phyloP scores from a whole-genome alignment of 2,113 vertebrate species.

The Ramphastos sulfuratus region DNA sequence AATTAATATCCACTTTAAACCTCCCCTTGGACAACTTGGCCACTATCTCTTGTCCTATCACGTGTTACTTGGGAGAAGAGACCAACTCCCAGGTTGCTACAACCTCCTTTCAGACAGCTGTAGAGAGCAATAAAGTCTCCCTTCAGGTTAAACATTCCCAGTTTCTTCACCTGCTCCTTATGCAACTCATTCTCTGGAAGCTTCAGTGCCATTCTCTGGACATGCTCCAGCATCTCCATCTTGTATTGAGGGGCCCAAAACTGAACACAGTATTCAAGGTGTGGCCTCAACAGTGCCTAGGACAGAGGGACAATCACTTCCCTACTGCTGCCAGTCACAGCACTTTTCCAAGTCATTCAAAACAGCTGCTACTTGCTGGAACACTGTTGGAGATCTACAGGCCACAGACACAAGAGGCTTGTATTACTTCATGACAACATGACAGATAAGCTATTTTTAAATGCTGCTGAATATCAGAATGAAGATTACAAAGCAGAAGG shows the following conservation, averaged over 20 bases:
- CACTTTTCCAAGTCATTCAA: neutral
- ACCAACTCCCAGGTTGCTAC: too few species aligned
- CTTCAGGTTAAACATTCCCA: too few species aligned
- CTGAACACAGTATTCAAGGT: neutral
- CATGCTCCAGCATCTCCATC: neutral
- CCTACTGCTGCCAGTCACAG: neutral
- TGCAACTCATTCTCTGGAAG: too few species aligned
- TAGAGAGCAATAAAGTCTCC: too few species aligned
- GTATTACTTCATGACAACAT: neutral
- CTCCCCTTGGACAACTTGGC: too few species aligned
- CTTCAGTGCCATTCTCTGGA: neutral
- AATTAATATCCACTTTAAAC: too few species aligned
- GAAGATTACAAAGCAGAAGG: neutral
- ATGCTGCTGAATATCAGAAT: neutral
- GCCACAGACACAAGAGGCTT: neutral
- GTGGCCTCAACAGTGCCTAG: neutral
- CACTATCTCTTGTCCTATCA: too few species aligned
- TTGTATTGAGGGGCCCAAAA: neutral
- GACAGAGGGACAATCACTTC: neutral
- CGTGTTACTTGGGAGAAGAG: too few species aligned
- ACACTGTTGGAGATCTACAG: neutral
- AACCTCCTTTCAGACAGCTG: too few species aligned
- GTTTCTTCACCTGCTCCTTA: too few species aligned
- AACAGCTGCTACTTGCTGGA: neutral
- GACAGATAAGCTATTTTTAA: neutral